Conservation (phyloP, 2,797 vertebrate genomes). For the Anisognathus igniventris region DNA sequence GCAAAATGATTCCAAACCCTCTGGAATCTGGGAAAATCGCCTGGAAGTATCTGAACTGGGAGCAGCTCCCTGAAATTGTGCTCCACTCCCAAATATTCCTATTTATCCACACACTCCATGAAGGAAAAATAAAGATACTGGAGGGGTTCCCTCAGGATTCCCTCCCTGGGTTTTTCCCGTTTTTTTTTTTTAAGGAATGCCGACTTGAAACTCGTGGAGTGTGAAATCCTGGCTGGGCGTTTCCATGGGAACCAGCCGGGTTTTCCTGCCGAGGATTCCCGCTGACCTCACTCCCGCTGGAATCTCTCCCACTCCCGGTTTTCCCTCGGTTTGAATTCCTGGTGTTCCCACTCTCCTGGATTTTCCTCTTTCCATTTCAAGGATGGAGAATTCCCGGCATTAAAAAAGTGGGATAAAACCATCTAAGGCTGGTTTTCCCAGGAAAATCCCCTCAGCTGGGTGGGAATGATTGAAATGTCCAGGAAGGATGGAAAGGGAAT, state of each 20-base stretch:
- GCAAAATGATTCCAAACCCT: neutral
- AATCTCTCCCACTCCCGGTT: neutral
- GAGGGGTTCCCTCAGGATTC: neutral
- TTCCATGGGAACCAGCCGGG: neutral
- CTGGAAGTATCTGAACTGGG: neutral
- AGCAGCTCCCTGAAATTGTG: neutral
- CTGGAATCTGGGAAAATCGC: neutral
- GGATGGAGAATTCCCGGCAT: accelerated
- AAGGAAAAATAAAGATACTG: neutral
- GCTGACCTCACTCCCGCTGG: neutral
- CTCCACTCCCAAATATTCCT: neutral
- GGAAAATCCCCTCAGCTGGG: neutral
- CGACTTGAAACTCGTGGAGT: neutral
- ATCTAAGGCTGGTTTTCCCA: neutral
- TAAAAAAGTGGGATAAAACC: neutral
- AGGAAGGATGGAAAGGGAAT: neutral
- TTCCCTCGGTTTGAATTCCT: neutral
- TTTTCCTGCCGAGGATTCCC: neutral
- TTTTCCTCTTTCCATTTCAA: neutral
- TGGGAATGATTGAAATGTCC: neutral
- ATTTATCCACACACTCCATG: accelerated
- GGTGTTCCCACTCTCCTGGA: neutral
- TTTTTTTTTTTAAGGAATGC: neutral
- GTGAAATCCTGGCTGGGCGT: neutral
- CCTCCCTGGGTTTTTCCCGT: neutral